Conservation (phyloP, 2,113 vertebrate species). For the Mesitornis unicolor region DNA sequence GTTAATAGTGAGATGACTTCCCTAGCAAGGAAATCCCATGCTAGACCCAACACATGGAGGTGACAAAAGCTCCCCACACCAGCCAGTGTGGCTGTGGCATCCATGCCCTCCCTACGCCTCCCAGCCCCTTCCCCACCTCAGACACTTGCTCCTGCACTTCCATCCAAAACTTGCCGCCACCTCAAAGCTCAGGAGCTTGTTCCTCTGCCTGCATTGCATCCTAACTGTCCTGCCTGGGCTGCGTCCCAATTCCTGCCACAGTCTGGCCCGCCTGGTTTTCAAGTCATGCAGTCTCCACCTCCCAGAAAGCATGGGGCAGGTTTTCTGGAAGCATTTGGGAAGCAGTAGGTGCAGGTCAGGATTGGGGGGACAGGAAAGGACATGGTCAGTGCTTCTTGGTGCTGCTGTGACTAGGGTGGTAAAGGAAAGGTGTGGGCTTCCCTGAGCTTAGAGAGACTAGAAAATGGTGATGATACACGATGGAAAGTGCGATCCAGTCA, state of each 20-base stretch:
- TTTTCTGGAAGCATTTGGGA: not conserved
- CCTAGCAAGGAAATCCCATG: not conserved
- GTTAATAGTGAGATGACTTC: not conserved
- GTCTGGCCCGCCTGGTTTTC: not conserved
- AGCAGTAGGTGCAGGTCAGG: not conserved
- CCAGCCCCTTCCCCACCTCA: not conserved
- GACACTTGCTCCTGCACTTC: not conserved
- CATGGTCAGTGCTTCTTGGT: fast-evolving
- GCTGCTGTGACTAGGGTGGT: not conserved
- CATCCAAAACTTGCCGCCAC: not conserved
- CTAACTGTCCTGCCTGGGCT: not conserved
- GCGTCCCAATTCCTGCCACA: not conserved
- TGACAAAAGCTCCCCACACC: not conserved
- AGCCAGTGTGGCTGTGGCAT: not conserved
- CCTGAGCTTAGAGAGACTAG: not conserved
- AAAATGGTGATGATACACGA: not conserved
- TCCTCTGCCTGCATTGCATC: not conserved
- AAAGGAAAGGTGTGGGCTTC: not conserved
- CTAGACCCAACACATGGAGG: not conserved
- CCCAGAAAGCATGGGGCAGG: fast-evolving
- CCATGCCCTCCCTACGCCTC: not conserved
- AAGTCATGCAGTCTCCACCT: not conserved
- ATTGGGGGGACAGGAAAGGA: not conserved
- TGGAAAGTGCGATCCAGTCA: not conserved
- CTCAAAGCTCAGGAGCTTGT: not conserved